Evolutionary conservation across 1,140 invertebrate species (phyloP), one percentile per base, ranked within the genome.

Genomic region (Drosophila mayri): DNA sequence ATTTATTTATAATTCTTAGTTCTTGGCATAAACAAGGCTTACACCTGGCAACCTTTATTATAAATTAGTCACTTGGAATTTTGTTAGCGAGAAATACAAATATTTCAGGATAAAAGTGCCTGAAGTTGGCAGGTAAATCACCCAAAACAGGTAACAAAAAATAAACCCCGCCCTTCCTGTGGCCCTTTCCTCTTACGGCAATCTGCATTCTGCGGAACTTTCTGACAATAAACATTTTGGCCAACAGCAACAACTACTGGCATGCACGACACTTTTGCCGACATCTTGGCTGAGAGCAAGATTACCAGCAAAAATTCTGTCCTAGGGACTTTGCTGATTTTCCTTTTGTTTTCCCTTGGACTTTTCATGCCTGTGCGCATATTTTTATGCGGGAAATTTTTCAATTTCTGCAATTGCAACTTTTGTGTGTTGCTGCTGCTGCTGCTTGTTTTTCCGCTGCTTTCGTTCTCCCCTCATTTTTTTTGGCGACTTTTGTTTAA

Each of bases 151-250:
- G 32, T 16, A 22, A 22, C 50, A 54, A n/a, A 30, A 30, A 60
- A 60, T 9, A 1, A 8, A 7, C 4, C 6, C 10, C 60, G 11
- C 20, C 3, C 22, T n/a, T 7, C 12, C 9, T 16, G 35, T 22
- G 35, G 20, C 25, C 49, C 35, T 2, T 32, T 32, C 16, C 28
- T 11, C 18, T 16, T 30, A 16, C 6, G 41, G 25, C 40, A 71
- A 68, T 70, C 47, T 71, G 67, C 67, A 71, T 68, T 70, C 38
- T 38, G 65, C 72, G 35, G 25, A 73, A 73, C 66, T 73, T 73
- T 85, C 65, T 67, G 73, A 81, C 73, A 85, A 77, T 85, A 85
- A 81, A 81, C 77, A 85, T 85, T 85, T 85, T 85, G 73, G 81
- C 81, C 60, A 68, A 62, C 40, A 72, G 67, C 60, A 84, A n/a